Percentiles rank a stretch among this genome's conserved stretches.
phyloP scores from a whole-genome alignment of 2,113 vertebrate genomes.

The Engraulis encrasicolus region DNA sequence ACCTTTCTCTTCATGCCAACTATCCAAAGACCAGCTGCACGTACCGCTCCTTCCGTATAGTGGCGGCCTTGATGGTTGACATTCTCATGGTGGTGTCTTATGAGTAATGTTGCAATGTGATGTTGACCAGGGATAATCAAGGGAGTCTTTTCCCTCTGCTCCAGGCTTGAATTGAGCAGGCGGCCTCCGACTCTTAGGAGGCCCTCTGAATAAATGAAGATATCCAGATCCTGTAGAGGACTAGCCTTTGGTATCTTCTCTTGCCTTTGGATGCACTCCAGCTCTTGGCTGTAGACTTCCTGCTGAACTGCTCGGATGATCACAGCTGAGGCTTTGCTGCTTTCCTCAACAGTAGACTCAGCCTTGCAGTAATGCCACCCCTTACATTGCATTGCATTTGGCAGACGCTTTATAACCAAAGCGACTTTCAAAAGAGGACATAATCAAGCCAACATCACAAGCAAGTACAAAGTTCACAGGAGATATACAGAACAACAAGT shows the following conservation, averaged over 20 bases:
- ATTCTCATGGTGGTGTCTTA: background rate
- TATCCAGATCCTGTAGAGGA: background rate
- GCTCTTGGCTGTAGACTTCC: conserved; percentile 37
- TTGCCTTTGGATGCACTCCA: conserved; percentile 26
- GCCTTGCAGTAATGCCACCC: conserved; percentile 44
- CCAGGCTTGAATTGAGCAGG: background rate
- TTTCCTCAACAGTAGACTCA: background rate
- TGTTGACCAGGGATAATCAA: background rate
- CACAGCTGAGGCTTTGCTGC: background rate
- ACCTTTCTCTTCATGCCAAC: background rate
- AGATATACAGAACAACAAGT: too few relatives aligned
- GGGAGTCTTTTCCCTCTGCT: background rate
- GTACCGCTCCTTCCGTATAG: background rate
- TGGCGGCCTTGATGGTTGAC: background rate
- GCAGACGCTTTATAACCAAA: too few relatives aligned
- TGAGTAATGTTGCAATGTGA: background rate
- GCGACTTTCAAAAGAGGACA: too few relatives aligned
- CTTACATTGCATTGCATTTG: too few relatives aligned
- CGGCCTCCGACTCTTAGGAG: background rate
- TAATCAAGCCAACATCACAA: too few relatives aligned
- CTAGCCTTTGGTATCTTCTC: conserved; percentile 4
- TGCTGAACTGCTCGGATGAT: conserved; percentile 29
- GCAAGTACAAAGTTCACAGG: too few relatives aligned
- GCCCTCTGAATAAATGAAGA: background rate
- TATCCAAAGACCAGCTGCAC: background rate